phyloP scores from a whole-genome alignment of 2,113 vertebrate genomes.

The Cariama cristata region DNA sequence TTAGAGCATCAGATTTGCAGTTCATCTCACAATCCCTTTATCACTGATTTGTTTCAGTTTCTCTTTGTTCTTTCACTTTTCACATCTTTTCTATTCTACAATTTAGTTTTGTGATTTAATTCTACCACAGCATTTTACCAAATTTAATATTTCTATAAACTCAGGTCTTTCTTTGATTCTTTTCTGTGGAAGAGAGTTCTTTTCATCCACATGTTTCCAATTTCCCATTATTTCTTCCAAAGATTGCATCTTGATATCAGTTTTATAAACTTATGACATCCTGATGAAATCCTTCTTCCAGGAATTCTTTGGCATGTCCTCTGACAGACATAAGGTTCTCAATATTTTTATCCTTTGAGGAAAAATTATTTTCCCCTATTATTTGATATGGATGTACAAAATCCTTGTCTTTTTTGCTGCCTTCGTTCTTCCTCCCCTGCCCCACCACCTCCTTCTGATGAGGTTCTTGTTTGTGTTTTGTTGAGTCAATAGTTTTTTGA shows the following conservation, averaged over 20 bases:
- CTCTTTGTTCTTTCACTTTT: background rate
- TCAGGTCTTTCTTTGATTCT: background rate
- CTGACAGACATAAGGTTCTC: background rate
- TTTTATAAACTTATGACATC: background rate
- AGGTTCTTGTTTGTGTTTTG: background rate
- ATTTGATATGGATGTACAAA: background rate
- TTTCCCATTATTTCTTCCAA: background rate
- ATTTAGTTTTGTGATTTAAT: background rate
- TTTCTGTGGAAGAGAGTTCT: background rate
- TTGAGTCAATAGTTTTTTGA: background rate
- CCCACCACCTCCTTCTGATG: background rate
- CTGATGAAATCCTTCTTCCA: background rate
- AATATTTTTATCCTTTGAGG: background rate
- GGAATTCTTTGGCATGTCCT: background rate
- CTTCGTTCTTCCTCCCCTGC: background rate
- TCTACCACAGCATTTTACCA: background rate
- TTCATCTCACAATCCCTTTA: background rate
- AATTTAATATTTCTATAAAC: background rate
- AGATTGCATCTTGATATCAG: background rate
- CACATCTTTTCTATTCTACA: background rate
- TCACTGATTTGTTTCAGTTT: background rate
- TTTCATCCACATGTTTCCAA: background rate
- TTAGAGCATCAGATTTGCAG: background rate
- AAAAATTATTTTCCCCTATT: background rate
- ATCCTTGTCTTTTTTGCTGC: background rate